Evolutionary conservation across 2,797 vertebrate genomes (phyloP).

Genomic region (Sebastolobus alascanus): DNA sequence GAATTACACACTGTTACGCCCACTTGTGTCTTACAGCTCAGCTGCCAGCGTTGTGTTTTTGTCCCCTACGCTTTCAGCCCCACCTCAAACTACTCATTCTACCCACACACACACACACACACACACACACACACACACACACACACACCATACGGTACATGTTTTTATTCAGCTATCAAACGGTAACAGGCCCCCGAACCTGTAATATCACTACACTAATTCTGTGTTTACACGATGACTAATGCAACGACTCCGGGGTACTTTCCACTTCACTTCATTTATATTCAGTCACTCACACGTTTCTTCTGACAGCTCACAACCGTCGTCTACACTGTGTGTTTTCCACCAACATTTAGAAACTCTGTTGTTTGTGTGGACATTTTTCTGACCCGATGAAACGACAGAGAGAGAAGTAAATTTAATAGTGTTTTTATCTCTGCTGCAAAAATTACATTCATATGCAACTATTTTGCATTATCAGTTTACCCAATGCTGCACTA

Average conservation of each 20-base stretch:
- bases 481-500: not conserved
- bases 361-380: not conserved
- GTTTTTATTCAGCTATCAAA: not conserved
- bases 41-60: slow-evolving; percentile 19
- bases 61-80: not conserved
- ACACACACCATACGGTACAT: not conserved
- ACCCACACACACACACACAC: not conserved
- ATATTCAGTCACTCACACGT: not conserved
- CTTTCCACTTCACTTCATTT: not conserved
- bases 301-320: not conserved
- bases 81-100: not conserved
- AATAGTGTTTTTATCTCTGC: not conserved
- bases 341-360: too few species aligned
- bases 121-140: too few species aligned
- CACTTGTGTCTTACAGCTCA: slow-evolving; percentile 40
- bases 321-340: too few species aligned
- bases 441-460: too few species aligned
- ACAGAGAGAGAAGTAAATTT: not conserved
- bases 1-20: not conserved
- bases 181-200: not conserved
- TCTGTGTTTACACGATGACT: not conserved
- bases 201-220: not conserved
- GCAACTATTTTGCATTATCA: not conserved
- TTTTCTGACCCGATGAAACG: not conserved
- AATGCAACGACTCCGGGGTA: not conserved